phyloP scores from a whole-genome alignment of 1,140 invertebrate genomes.

The Eupristina koningsbergeri region DNA sequence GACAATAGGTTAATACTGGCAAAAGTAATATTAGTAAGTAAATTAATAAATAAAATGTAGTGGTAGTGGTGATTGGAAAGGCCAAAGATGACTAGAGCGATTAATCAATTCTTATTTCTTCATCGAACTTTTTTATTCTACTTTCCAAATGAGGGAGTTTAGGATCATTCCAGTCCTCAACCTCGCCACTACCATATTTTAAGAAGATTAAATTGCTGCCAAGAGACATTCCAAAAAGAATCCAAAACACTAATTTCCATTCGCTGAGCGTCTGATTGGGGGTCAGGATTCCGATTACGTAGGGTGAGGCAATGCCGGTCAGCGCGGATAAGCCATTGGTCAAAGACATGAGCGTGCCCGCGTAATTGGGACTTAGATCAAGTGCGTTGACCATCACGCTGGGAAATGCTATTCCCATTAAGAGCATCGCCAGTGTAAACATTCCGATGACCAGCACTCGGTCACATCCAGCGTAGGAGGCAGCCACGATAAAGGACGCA shows the following conservation, averaged over 20 bases:
- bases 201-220: constrained; percentile 83
- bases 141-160: constrained; percentile 50
- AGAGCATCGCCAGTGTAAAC: constrained; percentile 81
- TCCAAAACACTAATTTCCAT: constrained; percentile 90
- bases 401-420: constrained; percentile 84
- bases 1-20: not conserved
- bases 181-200: constrained; percentile 80
- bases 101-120: not conserved
- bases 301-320: constrained; percentile 85
- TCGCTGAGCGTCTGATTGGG: constrained; percentile 80
- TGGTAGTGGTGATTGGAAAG: too few relatives aligned
- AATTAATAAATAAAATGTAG: too few relatives aligned
- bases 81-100: too few relatives aligned
- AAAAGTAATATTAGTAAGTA: not conserved
- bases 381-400: constrained; percentile 84
- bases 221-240: constrained; percentile 82
- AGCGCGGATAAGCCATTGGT: constrained; percentile 88
- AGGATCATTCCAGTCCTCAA: constrained; percentile 81
- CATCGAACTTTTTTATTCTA: constrained; percentile 15
- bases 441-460: constrained; percentile 77
- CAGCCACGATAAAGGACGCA: constrained; percentile 84
- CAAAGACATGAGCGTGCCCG: constrained; percentile 86
- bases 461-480: constrained; percentile 86
- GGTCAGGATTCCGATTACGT: constrained; percentile 84
- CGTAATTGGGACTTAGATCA: constrained; percentile 87